Percentiles rank a stretch among this genome's conserved stretches.
phyloP scores from a whole-genome alignment of 37 sponge, comb jelly and placozoan species.

The Aplysina aerophoba region DNA sequence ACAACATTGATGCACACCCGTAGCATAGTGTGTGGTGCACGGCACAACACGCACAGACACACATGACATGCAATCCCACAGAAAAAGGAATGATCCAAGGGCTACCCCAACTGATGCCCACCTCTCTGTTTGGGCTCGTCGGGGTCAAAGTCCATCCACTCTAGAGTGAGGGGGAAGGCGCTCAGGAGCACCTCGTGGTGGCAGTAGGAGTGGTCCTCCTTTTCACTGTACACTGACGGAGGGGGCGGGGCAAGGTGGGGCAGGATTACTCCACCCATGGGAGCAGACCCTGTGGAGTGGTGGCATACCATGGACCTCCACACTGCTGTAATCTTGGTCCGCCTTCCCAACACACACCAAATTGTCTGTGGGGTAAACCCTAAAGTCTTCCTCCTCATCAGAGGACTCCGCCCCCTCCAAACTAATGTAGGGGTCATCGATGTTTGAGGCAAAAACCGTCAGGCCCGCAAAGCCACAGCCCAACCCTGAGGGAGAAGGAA shows the following conservation, averaged over 20 bases:
- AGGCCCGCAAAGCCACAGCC: constrained; percentile 70
- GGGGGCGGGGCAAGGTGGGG: background rate
- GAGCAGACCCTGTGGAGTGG: background rate
- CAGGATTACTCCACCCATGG: too few relatives aligned
- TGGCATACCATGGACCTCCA: constrained; percentile 86
- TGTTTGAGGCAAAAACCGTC: constrained; percentile 76
- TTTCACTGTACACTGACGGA: constrained; percentile 61
- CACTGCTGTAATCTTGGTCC: constrained; percentile 89
- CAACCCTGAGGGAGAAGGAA: constrained; percentile 1
- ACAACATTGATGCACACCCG: too few relatives aligned
- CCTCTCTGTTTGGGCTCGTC: constrained; percentile 67
- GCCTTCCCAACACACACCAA: constrained; percentile 84
- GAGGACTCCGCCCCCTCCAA: constrained; percentile 67
- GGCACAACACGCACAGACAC: too few relatives aligned
- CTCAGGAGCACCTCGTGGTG: constrained; percentile 92
- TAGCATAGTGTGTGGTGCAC: too few relatives aligned
- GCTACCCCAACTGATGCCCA: background rate
- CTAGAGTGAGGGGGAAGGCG: constrained; percentile 85
- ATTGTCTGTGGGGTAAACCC: constrained; percentile 79
- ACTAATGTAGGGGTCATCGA: constrained; percentile 93
- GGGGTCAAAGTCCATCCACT: constrained; percentile 91
- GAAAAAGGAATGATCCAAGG: too few relatives aligned
- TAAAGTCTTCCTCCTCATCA: constrained; percentile 75
- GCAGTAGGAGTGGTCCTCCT: constrained; percentile 60
- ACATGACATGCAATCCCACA: too few relatives aligned